Base-by-base conservation (phyloP, 2,797 vertebrate genomes). In the Champsocephalus esox region DNA sequence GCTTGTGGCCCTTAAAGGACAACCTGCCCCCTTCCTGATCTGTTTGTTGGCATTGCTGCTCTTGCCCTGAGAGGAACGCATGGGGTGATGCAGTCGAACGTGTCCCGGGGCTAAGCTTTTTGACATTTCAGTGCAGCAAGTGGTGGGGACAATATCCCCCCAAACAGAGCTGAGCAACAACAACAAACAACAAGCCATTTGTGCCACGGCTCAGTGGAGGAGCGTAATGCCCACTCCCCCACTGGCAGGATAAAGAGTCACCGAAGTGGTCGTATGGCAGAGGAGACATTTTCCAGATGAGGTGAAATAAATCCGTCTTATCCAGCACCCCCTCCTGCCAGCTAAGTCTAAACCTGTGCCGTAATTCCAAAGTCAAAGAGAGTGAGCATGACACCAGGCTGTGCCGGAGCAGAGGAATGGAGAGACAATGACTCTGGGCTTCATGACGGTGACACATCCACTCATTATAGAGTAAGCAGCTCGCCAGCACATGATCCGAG, bases 301-400 rank as follows among this genome's bases (percentile, higher is more conserved):
- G 81, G 81, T 82, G 64, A 82, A 89, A 84, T 89, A 88, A 88
- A 90, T 90, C 87, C 49, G 52, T 77, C 80, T 90, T 80, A 89
- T 89, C 80, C 73, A 51, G 48, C 60, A 38, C 19, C 58, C 76
- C 79, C 66, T 75, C 74, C 57, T 58, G 68, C 79, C 63, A 48
- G 82, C 79, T 81, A 54, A 80, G 75, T 87, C 74, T 75, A 87
- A 92, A 89, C 86, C 83, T 82, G 69, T 1, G 13, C 79, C 57
- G 70, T 84, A 87, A 87, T 86, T 86, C 80, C 79, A 73, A 81
- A 88, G 85, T 87, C 73, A 87, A 77, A 87, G 85, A 82, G 55
- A 70, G 58, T 62, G 84, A 87, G 75, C 63, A 34, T 84, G 77
- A 82, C 81, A 80, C 59, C 48, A 55, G 55, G 64, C 52, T 11